A percentile compares a stretch with the other conserved stretches of the same genome.
Evolutionary conservation across 2,888 invertebrate species (phyloP).

Genomic region (Biston stratarius): DNA sequence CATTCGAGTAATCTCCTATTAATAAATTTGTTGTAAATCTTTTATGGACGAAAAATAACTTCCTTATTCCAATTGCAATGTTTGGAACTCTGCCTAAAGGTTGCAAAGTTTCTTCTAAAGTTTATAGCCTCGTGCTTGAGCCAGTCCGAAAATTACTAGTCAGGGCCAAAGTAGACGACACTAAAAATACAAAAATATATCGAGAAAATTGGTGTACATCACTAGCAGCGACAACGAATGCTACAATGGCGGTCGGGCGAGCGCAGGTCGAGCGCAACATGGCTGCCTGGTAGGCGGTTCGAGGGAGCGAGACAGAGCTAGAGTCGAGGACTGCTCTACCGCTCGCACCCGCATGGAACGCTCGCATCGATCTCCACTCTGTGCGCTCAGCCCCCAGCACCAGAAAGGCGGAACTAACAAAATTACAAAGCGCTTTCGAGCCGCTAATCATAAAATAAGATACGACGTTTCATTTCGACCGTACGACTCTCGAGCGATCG

Average conservation of each 20-base stretch:
- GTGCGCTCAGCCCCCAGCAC: slow-evolving; percentile 84
- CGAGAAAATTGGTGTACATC: slow-evolving; percentile 75
- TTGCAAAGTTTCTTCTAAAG: slow-evolving; percentile 8
- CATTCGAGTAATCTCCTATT: no score
- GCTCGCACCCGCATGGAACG: slow-evolving; percentile 79
- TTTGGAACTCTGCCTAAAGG: background rate
- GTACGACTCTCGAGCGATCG: slow-evolving; percentile 85
- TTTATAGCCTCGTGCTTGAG: slow-evolving; percentile 5
- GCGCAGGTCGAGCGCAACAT: slow-evolving; percentile 87
- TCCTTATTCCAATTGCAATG: background rate
- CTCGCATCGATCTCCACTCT: slow-evolving; percentile 85
- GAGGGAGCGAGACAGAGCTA: slow-evolving; percentile 75
- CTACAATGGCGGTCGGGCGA: slow-evolving; percentile 86
- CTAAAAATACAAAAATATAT: slow-evolving; percentile 62
- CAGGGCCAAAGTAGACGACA: slow-evolving; percentile 40
- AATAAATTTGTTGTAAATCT: no score
- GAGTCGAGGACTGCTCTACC: slow-evolving; percentile 66
- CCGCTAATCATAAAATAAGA: slow-evolving; percentile 87
- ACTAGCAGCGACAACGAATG: slow-evolving; percentile 82
- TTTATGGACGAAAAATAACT: no score
- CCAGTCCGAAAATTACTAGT: slow-evolving; percentile 14
- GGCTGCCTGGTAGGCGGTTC: slow-evolving; percentile 86
- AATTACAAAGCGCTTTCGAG: slow-evolving; percentile 87
- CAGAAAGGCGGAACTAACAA: slow-evolving; percentile 87
- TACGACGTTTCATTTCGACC: slow-evolving; percentile 87